Evolutionary conservation across 2,797 vertebrate species (phyloP).

Genomic region (Pterois miles): DNA sequence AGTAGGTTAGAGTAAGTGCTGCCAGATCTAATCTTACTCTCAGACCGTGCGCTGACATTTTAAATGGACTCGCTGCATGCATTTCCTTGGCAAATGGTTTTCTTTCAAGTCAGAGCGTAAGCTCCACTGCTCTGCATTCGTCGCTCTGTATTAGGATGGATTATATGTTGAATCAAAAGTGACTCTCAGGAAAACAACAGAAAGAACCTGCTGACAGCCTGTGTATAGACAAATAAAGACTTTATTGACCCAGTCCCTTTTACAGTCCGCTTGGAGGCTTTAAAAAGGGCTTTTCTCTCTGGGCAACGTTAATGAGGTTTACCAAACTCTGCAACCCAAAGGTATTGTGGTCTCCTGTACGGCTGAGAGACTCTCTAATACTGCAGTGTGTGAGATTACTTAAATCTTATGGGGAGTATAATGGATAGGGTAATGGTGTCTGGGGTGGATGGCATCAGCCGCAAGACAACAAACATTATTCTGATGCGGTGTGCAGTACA

Average conservation of each 20-base stretch:
- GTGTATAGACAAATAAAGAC: conserved; percentile 49
- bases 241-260: conserved; percentile 47
- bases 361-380: conserved; percentile 19
- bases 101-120: conserved; percentile 12
- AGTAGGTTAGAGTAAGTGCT: not conserved
- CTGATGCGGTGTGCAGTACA: conserved; percentile 18
- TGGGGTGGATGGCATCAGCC: conserved; percentile 22
- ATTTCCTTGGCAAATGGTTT: conserved; percentile 37
- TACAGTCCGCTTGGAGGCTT: conserved; percentile 38
- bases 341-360: conserved; percentile 10
- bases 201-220: conserved; percentile 59
- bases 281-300: conserved; percentile 32
- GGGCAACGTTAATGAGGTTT: conserved; percentile 50
- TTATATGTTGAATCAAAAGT: conserved; percentile 66
- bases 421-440: conserved; percentile 13
- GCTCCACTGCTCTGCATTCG: conserved; percentile 32
- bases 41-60: conserved; percentile 18
- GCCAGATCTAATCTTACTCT: not conserved
- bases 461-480: conserved; percentile 36
- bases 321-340: conserved; percentile 37
- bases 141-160: conserved; percentile 50
- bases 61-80: conserved; percentile 19
- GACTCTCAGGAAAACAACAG: conserved; percentile 63
- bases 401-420: conserved; percentile 24
- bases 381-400: conserved; percentile 23